phyloP scores from a whole-genome alignment of 2,113 vertebrate genomes.

The Pitta sordida region DNA sequence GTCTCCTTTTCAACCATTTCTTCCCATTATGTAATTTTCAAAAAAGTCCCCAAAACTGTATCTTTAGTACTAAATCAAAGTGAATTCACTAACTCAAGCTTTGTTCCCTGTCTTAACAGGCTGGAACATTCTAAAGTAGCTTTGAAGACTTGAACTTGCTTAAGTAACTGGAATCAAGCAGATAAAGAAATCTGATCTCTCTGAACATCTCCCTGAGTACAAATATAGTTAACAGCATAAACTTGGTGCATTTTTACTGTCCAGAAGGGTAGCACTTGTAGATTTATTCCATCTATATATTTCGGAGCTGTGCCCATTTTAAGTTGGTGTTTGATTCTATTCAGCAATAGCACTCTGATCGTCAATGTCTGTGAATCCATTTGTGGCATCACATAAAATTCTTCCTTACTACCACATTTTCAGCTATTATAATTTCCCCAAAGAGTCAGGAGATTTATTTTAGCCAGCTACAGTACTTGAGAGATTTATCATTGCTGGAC shows the following conservation, averaged over 20 bases:
- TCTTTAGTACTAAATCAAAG: background rate
- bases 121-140: background rate
- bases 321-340: slow-evolving; percentile 8
- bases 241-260: background rate
- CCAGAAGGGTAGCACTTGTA: background rate
- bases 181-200: background rate
- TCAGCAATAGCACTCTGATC: slow-evolving; percentile 3
- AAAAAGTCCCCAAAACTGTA: background rate
- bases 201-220: background rate
- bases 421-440: slow-evolving; percentile 20
- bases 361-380: background rate
- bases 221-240: background rate
- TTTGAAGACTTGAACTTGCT: background rate
- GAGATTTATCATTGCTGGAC: slow-evolving; percentile 35
- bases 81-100: background rate
- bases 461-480: background rate
- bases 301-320: background rate
- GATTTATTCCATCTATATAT: background rate
- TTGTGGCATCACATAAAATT: slow-evolving; percentile 13
- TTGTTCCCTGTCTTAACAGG: background rate
- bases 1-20: background rate
- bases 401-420: background rate
- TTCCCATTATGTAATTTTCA: background rate
- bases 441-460: slow-evolving; percentile 39
- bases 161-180: background rate